Evolutionary conservation across 2,797 vertebrate species (phyloP).

Genomic region (Aphelocoma californica): DNA sequence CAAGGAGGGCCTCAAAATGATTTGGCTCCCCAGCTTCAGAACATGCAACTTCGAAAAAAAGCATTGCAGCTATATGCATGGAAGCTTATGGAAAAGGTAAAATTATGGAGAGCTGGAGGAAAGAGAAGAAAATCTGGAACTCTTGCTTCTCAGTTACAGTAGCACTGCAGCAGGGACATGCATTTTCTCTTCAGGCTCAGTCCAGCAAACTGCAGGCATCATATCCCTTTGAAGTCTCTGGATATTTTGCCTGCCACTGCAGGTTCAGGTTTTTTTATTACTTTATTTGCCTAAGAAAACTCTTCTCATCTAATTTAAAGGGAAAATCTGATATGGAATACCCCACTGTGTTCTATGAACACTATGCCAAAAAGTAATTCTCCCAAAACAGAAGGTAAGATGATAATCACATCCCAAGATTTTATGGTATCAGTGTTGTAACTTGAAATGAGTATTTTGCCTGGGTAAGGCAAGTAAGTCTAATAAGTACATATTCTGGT

Average conservation of each 20-base stretch:
- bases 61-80: background rate
- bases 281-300: conserved; percentile 47
- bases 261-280: conserved; percentile 5
- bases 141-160: background rate
- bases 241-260: conserved; percentile 20
- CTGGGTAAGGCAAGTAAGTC: background rate
- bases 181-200: background rate
- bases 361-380: background rate
- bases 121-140: conserved; percentile 7
- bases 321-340: background rate
- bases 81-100: background rate
- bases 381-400: background rate
- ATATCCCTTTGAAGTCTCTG: conserved; percentile 26
- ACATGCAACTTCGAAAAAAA: fast-evolving
- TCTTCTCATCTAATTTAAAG: conserved; percentile 35
- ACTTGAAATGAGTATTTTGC: background rate
- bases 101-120: background rate
- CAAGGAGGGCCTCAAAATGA: background rate
- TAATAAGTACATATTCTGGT: background rate
- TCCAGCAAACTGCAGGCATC: background rate
- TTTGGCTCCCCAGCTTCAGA: background rate
- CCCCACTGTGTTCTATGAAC: background rate
- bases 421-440: background rate
- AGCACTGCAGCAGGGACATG: background rate
- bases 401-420: background rate